A percentile compares a stretch with the other conserved stretches of the same genome.
Evolutionary conservation across 2,797 vertebrate genomes (phyloP).

Genomic region (Anguilla pacifica): DNA sequence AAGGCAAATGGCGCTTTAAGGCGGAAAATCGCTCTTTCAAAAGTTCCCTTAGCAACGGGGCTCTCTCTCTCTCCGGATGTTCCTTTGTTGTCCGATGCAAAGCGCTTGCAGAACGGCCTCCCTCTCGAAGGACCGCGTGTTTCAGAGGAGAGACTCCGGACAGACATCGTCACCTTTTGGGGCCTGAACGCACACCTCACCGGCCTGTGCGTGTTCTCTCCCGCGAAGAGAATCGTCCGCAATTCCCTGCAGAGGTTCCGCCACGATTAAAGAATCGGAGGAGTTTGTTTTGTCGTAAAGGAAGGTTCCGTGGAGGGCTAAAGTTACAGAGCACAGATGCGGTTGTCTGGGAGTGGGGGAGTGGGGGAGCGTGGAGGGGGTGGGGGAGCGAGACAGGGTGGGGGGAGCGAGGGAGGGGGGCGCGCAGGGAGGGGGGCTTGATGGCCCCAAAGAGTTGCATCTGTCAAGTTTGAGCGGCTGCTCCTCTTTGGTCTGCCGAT

Average conservation of each 20-base stretch:
- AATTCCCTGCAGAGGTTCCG: not conserved
- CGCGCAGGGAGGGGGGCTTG: not conserved
- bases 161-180: not conserved
- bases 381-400: too few species aligned
- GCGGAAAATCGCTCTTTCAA: not conserved
- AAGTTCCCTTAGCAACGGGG: not conserved
- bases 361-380: not conserved
- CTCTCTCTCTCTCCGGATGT: not conserved
- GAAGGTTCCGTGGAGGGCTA: not conserved
- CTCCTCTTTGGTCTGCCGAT: not conserved
- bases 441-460: conserved; percentile 9
- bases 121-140: not conserved
- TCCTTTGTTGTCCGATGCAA: not conserved
- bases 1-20: not conserved
- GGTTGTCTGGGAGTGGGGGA: not conserved
- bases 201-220: not conserved
- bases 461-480: conserved; percentile 7
- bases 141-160: not conserved
- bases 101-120: not conserved
- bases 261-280: not conserved
- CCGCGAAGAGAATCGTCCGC: not conserved
- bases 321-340: conserved; percentile 6
- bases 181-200: not conserved
- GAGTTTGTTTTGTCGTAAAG: not conserved
- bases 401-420: too few species aligned